These are phyloP conservation scores for Zeuzera pyrina DNA, from an alignment of 2,888 invertebrate genomes.

Conservation along the genomic window DNA sequence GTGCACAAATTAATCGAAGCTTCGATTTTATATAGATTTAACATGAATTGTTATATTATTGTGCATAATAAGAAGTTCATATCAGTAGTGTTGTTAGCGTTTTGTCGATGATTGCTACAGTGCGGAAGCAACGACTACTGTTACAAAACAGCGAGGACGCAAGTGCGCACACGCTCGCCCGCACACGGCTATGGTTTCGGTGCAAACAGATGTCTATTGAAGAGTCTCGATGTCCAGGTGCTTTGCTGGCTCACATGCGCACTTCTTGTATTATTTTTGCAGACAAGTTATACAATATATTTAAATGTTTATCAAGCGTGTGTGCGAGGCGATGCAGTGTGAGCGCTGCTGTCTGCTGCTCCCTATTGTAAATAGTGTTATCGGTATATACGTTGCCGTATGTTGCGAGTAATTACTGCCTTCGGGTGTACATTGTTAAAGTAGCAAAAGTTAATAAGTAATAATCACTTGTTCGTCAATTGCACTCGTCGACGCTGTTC, in stretches of 20 bases:
- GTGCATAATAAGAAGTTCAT: conserved; percentile 48
- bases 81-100: conserved; percentile 44
- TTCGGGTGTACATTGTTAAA: conserved; percentile 62
- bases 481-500: conserved; percentile 66
- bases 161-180: too few species aligned
- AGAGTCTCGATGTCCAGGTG: too few species aligned
- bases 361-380: conserved; percentile 51
- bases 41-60: conserved; percentile 57
- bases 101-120: too few species aligned
- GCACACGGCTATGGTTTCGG: too few species aligned
- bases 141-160: neutral
- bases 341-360: conserved; percentile 10
- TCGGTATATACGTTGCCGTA: conserved; percentile 25
- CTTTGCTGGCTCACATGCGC: too few species aligned
- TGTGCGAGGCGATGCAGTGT: too few species aligned
- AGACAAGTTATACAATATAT: too few species aligned
- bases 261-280: too few species aligned
- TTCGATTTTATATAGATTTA: conserved; percentile 49
- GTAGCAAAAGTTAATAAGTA: conserved; percentile 62
- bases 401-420: conserved; percentile 50
- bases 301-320: too few species aligned
- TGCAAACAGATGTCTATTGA: too few species aligned
- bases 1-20: conserved; percentile 63
- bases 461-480: conserved; percentile 72
- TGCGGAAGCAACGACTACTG: conserved; percentile 9